These are phyloP conservation scores for Brachylomia viminalis DNA, from an alignment of 2,888 invertebrate species.

Conservation along the genomic window DNA sequence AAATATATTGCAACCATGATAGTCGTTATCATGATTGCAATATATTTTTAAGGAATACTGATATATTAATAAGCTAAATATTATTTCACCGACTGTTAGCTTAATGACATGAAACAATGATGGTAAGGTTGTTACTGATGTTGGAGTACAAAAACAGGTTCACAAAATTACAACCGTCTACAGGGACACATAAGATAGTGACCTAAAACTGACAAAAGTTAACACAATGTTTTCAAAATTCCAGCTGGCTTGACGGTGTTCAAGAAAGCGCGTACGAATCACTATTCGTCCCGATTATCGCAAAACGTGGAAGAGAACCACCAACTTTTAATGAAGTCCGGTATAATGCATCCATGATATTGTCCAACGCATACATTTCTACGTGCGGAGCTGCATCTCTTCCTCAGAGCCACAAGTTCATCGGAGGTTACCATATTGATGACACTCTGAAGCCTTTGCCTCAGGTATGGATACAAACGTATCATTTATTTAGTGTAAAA, in stretches of 20 bases:
- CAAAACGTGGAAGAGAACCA: constrained; percentile 70
- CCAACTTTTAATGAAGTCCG: constrained; percentile 72
- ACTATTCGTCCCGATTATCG: constrained; percentile 66
- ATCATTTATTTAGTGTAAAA: background rate
- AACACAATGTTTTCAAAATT: background rate
- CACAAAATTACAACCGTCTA: background rate
- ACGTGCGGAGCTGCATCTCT: constrained; percentile 69
- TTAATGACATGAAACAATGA: background rate
- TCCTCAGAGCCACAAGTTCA: constrained; percentile 77
- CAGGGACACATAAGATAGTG: background rate
- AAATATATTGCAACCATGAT: background rate
- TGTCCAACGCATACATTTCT: constrained; percentile 79
- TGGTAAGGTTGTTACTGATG: background rate
- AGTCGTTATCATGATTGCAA: too few species aligned
- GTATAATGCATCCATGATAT: constrained; percentile 77
- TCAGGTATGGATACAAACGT: constrained; percentile 61
- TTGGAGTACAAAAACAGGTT: background rate
- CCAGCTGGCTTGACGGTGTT: constrained; percentile 26
- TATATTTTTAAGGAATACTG: too few species aligned
- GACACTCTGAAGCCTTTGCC: constrained; percentile 75
- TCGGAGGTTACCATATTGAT: constrained; percentile 82
- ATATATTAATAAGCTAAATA: background rate
- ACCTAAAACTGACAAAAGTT: background rate
- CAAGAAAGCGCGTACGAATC: constrained; percentile 56
- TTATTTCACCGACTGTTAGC: background rate